Conservation (phyloP, 2,888 invertebrate genomes). For the Panorpa germanica region DNA sequence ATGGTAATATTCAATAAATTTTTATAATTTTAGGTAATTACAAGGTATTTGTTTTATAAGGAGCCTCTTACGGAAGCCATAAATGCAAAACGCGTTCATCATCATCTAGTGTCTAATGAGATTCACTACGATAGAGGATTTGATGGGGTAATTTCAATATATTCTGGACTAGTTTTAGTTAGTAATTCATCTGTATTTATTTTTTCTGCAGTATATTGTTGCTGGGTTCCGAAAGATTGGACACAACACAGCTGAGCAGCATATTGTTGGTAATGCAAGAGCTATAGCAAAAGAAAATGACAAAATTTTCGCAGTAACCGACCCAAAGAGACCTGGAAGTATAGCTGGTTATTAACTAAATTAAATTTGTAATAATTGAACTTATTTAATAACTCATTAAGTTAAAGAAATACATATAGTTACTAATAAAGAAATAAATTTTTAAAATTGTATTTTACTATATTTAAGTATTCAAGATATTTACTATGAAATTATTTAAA, state of each 20-base stretch:
- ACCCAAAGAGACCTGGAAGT: constrained; percentile 30
- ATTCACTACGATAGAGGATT: constrained; percentile 46
- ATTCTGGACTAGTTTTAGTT: constrained; percentile 1
- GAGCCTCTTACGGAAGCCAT: constrained; percentile 45
- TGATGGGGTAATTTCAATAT: constrained; percentile 25
- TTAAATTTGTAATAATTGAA: too few relatives aligned
- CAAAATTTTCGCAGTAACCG: too few relatives aligned
- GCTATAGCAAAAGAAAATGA: too few relatives aligned
- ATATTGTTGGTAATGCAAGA: too few relatives aligned
- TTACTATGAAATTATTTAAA: too few relatives aligned
- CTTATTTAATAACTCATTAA: too few relatives aligned
- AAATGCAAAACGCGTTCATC: constrained; percentile 58
- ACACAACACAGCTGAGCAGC: constrained; percentile 27
- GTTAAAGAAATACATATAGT: too few relatives aligned
- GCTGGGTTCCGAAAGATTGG: constrained; percentile 28
- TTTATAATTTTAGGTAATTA: constrained; percentile 30
- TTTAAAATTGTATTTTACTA: too few relatives aligned
- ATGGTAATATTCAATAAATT: background rate
- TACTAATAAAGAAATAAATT: too few relatives aligned
- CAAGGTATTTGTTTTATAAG: constrained; percentile 45
- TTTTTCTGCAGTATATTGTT: constrained; percentile 24
- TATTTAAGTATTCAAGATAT: too few relatives aligned
- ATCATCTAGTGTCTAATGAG: constrained; percentile 66
- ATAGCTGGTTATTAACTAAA: constrained; percentile 25
- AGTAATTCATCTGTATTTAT: constrained; percentile 7